Conservation (phyloP, 1,140 invertebrate species). For the Tetraneura akinire region DNA sequence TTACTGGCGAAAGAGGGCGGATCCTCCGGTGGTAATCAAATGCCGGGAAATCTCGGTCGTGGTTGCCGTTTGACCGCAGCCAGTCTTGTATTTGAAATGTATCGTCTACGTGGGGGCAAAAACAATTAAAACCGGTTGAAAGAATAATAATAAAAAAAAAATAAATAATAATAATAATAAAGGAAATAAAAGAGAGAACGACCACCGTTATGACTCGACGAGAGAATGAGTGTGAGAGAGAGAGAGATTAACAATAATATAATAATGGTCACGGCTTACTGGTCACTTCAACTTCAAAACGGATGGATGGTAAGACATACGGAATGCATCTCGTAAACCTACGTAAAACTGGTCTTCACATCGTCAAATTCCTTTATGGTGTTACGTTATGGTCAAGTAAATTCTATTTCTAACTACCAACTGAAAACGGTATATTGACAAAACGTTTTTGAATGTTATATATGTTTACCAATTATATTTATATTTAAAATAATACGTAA, state of each 20-base stretch:
- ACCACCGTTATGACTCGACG: neutral
- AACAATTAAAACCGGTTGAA: constrained; percentile 44
- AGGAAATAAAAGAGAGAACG: neutral
- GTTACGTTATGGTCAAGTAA: constrained; percentile 21
- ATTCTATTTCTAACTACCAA: neutral
- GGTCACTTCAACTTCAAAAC: constrained; percentile 35
- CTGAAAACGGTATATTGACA: too few species aligned
- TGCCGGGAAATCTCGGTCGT: neutral
- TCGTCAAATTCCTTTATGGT: constrained; percentile 3
- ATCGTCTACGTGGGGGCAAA: constrained; percentile 39
- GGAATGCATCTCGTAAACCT: constrained; percentile 10
- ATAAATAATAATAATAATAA: neutral
- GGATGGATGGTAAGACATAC: constrained; percentile 36
- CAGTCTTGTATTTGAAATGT: constrained; percentile 50
- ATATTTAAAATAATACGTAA: too few species aligned
- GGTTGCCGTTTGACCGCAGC: constrained; percentile 38
- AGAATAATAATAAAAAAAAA: neutral
- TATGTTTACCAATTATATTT: too few species aligned
- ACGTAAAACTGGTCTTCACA: constrained; percentile 31
- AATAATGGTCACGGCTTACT: constrained; percentile 36
- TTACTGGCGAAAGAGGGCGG: constrained; percentile 36
- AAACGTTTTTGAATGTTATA: too few species aligned
- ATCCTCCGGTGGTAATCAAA: constrained; percentile 41
- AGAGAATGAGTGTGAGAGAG: neutral
- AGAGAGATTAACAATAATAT: constrained; percentile 17